Conservation (phyloP, 2,888 invertebrate genomes). For the Parnassius smintheus region DNA sequence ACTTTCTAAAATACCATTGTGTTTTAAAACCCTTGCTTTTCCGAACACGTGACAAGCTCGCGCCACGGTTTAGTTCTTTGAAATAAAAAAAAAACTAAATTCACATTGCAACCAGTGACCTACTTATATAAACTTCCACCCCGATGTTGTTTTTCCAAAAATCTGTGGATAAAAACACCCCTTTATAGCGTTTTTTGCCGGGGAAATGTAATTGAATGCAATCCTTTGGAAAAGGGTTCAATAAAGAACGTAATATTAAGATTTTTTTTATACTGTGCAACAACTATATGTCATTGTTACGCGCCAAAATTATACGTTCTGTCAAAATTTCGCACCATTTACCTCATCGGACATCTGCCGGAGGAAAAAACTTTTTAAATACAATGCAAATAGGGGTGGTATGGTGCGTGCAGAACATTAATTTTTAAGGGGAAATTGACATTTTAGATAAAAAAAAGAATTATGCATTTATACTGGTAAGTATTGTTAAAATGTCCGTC, state of each 20-base stretch:
- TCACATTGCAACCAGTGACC: constrained; percentile 71
- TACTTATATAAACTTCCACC: constrained; percentile 57
- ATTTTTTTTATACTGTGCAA: constrained; percentile 49
- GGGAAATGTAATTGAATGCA: constrained; percentile 70
- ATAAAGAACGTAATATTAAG: constrained; percentile 66
- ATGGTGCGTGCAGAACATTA: constrained; percentile 55
- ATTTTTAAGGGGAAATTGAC: constrained; percentile 74
- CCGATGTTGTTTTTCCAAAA: constrained; percentile 61
- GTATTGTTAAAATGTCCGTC: constrained; percentile 4
- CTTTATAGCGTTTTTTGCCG: constrained; percentile 54
- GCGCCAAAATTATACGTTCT: constrained; percentile 72
- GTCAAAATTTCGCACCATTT: constrained; percentile 81
- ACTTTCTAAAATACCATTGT: constrained; percentile 73
- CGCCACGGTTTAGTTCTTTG: constrained; percentile 57
- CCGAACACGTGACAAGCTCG: constrained; percentile 63
- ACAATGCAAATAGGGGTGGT: constrained; percentile 78
- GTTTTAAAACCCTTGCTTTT: constrained; percentile 73
- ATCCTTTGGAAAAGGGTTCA: constrained; percentile 80
- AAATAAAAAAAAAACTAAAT: constrained; percentile 60
- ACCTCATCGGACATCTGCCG: constrained; percentile 70
- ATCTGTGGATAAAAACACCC: constrained; percentile 64
- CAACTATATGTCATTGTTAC: constrained; percentile 61
- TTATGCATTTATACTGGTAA: constrained; percentile 1
- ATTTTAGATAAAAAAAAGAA: constrained; percentile 70
- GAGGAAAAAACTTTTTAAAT: constrained; percentile 60